Conservation (phyloP, 1,140 invertebrate genomes). For the Parasteatoda tepidariorum region DNA sequence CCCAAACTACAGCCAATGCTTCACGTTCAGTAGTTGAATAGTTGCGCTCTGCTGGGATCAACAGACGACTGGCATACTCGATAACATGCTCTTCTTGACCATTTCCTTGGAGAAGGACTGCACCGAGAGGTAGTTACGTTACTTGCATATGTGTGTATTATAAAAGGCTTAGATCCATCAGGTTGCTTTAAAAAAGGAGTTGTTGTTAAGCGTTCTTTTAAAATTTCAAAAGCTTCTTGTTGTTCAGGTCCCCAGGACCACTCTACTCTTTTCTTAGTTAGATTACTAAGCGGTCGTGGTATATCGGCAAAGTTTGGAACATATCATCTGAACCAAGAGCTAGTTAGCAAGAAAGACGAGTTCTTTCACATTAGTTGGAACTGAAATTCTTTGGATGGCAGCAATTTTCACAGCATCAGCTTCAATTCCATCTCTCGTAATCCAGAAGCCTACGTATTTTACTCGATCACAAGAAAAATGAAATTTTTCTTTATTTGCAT, state of each 20-base stretch:
- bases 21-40: constrained; percentile 70
- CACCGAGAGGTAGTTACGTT: background rate
- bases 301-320: constrained; percentile 61
- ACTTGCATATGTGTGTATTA: constrained; percentile 9
- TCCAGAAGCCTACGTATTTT: background rate
- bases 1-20: constrained; percentile 69
- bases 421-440: background rate
- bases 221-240: constrained; percentile 35
- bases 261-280: constrained; percentile 61
- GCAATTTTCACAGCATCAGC: background rate
- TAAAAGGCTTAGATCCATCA: background rate
- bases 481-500: background rate
- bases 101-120: constrained; percentile 55
- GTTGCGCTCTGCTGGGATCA: constrained; percentile 69
- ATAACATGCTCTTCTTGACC: constrained; percentile 66
- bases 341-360: background rate
- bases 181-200: constrained; percentile 28
- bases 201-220: constrained; percentile 26
- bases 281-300: background rate
- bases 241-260: constrained; percentile 49
- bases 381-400: background rate
- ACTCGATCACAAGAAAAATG: background rate
- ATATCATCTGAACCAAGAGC: constrained; percentile 56
- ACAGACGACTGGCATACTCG: constrained; percentile 69
- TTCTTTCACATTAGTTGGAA: background rate